These are phyloP conservation scores for Drosophila erecta DNA, from an alignment of 1,140 invertebrate genomes.

Conservation along the genomic window DNA sequence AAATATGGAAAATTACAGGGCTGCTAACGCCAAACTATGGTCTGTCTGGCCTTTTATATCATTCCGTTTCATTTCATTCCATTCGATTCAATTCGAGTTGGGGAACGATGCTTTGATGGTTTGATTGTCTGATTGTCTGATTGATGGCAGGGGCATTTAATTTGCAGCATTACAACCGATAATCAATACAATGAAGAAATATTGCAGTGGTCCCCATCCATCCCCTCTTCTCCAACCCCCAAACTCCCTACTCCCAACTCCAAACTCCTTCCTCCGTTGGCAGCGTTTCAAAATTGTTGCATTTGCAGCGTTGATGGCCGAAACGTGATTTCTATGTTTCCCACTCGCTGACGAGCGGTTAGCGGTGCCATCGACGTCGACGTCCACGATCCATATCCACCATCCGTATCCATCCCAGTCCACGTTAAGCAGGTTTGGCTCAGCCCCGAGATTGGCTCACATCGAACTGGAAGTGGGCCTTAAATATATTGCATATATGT, in stretches of 20 bases:
- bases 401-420: neutral
- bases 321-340: conserved; percentile 84
- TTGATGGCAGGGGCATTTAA: conserved; percentile 78
- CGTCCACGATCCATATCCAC: neutral
- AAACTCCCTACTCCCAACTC: neutral
- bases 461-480: conserved; percentile 1
- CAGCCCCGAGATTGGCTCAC: conserved; percentile 48
- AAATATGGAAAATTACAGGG: conserved; percentile 72
- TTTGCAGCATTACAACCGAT: conserved; percentile 83
- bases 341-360: conserved; percentile 49
- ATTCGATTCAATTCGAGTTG: conserved; percentile 15
- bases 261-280: conserved; percentile 4
- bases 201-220: conserved; percentile 48
- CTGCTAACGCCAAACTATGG: conserved; percentile 49
- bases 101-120: conserved; percentile 4
- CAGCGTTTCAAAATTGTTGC: conserved; percentile 74
- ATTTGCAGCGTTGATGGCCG: conserved; percentile 78
- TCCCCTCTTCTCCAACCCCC: neutral
- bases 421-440: conserved; percentile 63
- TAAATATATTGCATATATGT: neutral
- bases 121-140: conserved; percentile 79
- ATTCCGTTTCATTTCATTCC: conserved; percentile 22
- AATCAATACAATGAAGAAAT: conserved; percentile 83
- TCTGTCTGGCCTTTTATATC: conserved; percentile 23
- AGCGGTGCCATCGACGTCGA: conserved; percentile 38